phyloP scores from a whole-genome alignment of 1,140 invertebrate species.

The Heliothis subflexa region DNA sequence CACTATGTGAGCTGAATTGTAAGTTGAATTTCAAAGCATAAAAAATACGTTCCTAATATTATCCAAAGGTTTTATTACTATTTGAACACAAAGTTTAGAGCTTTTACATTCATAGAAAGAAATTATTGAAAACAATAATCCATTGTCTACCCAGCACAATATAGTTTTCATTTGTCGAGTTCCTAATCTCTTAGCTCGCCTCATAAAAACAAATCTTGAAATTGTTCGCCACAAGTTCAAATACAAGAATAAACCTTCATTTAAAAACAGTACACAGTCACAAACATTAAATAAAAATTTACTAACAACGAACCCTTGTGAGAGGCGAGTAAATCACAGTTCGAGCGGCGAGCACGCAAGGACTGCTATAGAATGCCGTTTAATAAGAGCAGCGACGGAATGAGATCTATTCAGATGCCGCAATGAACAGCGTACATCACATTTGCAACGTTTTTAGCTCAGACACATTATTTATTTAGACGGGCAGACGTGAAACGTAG shows the following conservation, averaged over 20 bases:
- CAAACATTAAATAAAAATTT: conserved; percentile 34
- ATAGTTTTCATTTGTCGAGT: not conserved
- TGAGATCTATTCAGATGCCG: conserved; percentile 24
- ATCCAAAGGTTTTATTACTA: too few species aligned
- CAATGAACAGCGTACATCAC: conserved; percentile 9
- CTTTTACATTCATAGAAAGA: too few species aligned
- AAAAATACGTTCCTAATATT: too few species aligned
- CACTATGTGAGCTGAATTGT: too few species aligned
- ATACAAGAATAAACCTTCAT: not conserved
- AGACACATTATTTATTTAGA: conserved; percentile 27
- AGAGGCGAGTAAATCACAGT: conserved; percentile 27
- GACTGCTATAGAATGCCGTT: conserved; percentile 8
- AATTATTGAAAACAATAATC: too few species aligned
- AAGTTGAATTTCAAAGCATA: too few species aligned
- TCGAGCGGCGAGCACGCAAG: conserved; percentile 1
- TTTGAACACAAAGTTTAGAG: too few species aligned
- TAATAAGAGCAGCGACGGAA: conserved; percentile 31
- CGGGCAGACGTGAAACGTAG: not conserved
- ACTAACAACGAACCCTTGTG: not conserved
- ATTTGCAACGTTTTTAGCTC: conserved; percentile 29
- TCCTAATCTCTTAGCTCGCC: not conserved
- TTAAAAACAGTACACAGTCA: conserved; percentile 6
- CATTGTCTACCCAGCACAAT: not conserved
- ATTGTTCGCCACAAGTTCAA: not conserved
- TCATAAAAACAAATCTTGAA: not conserved